Percentiles rank a stretch among this genome's conserved stretches.
Evolutionary conservation across 2,797 vertebrate genomes (phyloP).

Genomic region (Cyclura pinguis): DNA sequence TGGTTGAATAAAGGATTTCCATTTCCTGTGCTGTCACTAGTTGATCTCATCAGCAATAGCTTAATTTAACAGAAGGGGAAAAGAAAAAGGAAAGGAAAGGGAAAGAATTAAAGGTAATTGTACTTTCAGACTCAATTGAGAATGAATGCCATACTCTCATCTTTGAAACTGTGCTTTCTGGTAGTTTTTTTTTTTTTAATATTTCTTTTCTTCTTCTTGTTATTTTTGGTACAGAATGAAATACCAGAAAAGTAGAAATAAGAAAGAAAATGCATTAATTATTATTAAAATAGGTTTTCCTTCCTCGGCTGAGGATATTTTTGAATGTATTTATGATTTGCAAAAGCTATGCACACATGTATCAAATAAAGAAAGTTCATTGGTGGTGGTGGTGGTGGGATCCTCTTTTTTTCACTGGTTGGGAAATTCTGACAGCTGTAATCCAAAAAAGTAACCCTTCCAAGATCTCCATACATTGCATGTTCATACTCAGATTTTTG

Average conservation of each 20-base stretch:
- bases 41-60: slow-evolving; percentile 42
- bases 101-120: neutral
- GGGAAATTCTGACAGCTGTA: too few species aligned
- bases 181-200: neutral
- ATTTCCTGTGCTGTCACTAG: slow-evolving; percentile 18
- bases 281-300: neutral
- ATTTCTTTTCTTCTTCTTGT: neutral
- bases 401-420: too few species aligned
- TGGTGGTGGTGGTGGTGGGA: too few species aligned
- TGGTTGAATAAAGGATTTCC: neutral
- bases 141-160: slow-evolving; percentile 12
- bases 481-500: neutral
- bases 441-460: too few species aligned
- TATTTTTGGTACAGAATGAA: neutral
- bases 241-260: neutral
- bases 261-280: neutral
- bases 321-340: neutral
- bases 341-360: neutral
- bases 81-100: neutral
- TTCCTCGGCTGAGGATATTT: neutral
- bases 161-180: slow-evolving; percentile 20
- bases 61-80: slow-evolving; percentile 13
- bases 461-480: neutral
- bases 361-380: too few species aligned
- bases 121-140: slow-evolving; percentile 2